Base-by-base conservation (phyloP, 2,888 invertebrate genomes). In the Entomobrya multifasciata region DNA sequence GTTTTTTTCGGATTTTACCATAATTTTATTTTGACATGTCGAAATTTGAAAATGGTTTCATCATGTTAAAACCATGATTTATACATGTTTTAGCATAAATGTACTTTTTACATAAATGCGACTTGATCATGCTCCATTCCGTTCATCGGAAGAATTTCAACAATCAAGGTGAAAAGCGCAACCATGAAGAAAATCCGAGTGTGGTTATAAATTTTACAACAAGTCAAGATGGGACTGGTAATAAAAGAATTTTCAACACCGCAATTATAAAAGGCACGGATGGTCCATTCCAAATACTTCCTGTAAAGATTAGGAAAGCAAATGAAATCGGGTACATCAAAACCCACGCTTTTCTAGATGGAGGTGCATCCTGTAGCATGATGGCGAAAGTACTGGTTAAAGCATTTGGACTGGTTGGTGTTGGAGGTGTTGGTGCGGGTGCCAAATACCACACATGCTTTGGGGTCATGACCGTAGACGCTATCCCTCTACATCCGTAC, bases 81-180 rank as follows among this genome's bases (percentile, higher is more conserved):
- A n/a, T n/a, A n/a, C n/a, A n/a, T n/a, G n/a, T n/a, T n/a, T n/a
- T n/a, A n/a, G n/a, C n/a, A n/a, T n/a, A n/a, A n/a, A n/a, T n/a
- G n/a, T n/a, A n/a, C n/a, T n/a, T n/a, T n/a, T n/a, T n/a, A n/a
- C n/a, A n/a, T n/a, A n/a, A n/a, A n/a, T n/a, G n/a, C n/a, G n/a
- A n/a, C n/a, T n/a, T n/a, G n/a, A n/a, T n/a, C n/a, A n/a, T 82
- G 4, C 47, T 87, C 0, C 87, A 87, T 22, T 22, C 6, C 1
- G 15, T 41, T 2, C 6, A n/a, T 10, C 6, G 22, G 30, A 49
- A 36, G 22, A 1, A 1, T 0, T 8, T 11, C 5, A 20, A 30
- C 0, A 3, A 4, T 36, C 67, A 60, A 62, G 30, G 3, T 1
- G 15, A 4, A 62, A 55, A 25, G n/a, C n/a, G n/a, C n/a, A n/a